phyloP scores from a whole-genome alignment of 2,113 vertebrate genomes.

The Lates calcarifer region DNA sequence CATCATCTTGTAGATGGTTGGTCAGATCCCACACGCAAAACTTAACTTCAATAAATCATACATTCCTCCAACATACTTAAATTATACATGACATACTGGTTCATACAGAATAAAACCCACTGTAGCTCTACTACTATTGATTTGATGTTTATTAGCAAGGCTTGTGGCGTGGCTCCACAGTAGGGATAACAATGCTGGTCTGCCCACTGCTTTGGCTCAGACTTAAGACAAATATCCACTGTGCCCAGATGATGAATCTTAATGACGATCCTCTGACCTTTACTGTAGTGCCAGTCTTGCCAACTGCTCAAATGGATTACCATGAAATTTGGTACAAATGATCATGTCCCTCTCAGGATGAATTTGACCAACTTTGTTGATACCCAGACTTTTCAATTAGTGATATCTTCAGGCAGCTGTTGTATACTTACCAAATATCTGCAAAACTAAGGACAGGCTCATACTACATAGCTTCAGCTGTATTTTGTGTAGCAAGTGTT shows the following conservation, averaged over 20 bases:
- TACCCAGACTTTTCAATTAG: neutral
- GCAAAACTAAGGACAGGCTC: neutral
- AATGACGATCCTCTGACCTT: neutral
- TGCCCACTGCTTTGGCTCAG: neutral
- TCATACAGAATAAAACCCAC: conserved; percentile 2
- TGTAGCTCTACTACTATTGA: neutral
- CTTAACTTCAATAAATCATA: conserved; percentile 32
- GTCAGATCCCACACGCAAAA: conserved; percentile 43
- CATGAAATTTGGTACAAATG: neutral
- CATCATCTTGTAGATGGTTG: conserved; percentile 41
- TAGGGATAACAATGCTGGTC: neutral
- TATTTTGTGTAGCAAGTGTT: neutral
- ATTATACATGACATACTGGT: conserved; percentile 9
- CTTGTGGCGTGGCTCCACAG: neutral
- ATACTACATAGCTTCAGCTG: neutral
- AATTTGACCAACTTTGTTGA: neutral
- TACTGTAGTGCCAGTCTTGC: neutral
- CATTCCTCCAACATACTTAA: neutral
- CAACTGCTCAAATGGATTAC: neutral
- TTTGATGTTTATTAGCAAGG: neutral
- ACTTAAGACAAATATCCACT: neutral
- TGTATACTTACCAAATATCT: neutral
- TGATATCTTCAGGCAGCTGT: neutral
- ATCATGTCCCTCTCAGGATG: neutral
- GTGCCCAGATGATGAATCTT: neutral